Base-by-base conservation (phyloP, 2,113 vertebrate species). In the Galemys pyrenaicus region DNA sequence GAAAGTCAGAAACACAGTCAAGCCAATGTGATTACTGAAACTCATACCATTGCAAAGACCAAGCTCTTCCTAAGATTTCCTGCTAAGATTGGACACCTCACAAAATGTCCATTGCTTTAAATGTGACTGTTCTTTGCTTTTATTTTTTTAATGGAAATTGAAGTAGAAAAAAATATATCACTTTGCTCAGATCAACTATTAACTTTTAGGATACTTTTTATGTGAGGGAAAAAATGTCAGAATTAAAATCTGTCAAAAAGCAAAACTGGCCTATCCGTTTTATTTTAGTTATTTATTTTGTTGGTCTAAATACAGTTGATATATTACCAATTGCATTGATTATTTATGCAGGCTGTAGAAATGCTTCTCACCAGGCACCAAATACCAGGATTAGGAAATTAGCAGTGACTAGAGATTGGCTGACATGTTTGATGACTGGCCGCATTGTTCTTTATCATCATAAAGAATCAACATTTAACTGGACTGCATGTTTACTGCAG, bases 231-330 rank as follows among this genome's bases (percentile, higher is more conserved):
- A 86, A 87, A 35, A 90, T 28, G 39, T 73, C 4, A 58, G n/a
- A 87, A 84, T 86, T 32, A 71, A 87, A 73, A 94, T 65, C 22
- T 87, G 54, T 65, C 74, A 83, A 74, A 79, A 94, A 94, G n/a
- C n/a, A 87, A 84, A 93, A 68, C 73, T 46, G 82, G 49, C 37
- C 19, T 37, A 44, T 35, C 51, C n/a, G 28, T 24, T 78, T 70
- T 37, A 81, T 41, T 39, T 91, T 35, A 70, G 39, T 70, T 65
- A 44, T 81, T 88, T 86, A 73, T 37, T 89, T 17, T 65, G 13
- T 4, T 75, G 35, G 37, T 65, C 7, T n/a, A 46, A 70, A 74
- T 35, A 78, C 1, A 88, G 49, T 49, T 58, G 62, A 41, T 11
- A 89, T 87, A 37, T 1, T 39, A 89, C 19, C 46, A 62, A 13